Base-by-base conservation (phyloP, 1,140 invertebrate genomes). In the Diprion similis region DNA sequence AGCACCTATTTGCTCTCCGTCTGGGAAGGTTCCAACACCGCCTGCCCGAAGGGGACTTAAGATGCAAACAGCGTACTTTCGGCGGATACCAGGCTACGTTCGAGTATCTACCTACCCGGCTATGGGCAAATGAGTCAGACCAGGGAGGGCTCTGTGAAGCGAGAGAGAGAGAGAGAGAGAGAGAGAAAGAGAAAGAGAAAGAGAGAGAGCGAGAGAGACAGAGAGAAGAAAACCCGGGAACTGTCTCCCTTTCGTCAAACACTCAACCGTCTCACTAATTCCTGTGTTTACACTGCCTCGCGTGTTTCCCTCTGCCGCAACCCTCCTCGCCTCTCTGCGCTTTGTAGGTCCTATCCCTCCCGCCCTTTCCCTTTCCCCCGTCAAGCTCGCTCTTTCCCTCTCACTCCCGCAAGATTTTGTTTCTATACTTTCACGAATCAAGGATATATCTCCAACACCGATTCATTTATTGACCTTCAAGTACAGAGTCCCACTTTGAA, bases 131-230 rank as follows among this genome's bases (percentile, higher is more conserved):
- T 19, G 17, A 68, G 66, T 68, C 18, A 19, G 19, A 15, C 19
- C 18, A 18, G 13, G 1, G 59, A 64, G 59, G 13, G 59, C 17
- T 64, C 8, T 15, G 13, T 17, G 59, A 64, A 64, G 59, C 1
- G 59, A 15, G 59, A n/a, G 59, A 64, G 59, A 64, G 59, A 64
- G 6, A 15, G 59, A 64, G 59, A 15, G 13, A 64, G 3, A 64
- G 17, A 64, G 59, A 64, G 17, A 45, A 9, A 11, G 37, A 17
- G 66, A 64, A 8, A 19, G 15, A 19, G 66, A 68, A 9, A 64
- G 66, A 68, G 66, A 68, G 66, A 68, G 66, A 19, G 24, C n/a
- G n/a, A n/a, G n/a, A n/a, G n/a, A n/a, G n/a, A n/a, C n/a, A 51
- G 66, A 67, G 66, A 67, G 1, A 17, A 68, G 37, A 68, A 13